Evolutionary conservation across 2,113 vertebrate species (phyloP).

Genomic region (Odobenus rosmarus): DNA sequence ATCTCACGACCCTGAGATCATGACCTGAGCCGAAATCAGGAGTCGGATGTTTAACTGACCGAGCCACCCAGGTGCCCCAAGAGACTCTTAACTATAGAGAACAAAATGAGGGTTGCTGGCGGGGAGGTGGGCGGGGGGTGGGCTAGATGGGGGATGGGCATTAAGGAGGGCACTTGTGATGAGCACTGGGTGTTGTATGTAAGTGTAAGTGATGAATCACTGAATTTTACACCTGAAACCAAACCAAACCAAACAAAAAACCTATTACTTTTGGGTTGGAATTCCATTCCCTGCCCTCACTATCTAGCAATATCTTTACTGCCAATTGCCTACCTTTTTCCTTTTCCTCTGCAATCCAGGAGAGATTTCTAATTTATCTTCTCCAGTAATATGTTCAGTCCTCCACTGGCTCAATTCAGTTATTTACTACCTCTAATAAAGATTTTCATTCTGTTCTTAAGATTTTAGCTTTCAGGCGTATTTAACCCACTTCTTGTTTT

Average conservation of each 20-base stretch:
- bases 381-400: background rate
- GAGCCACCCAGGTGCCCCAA: background rate
- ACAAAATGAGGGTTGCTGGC: background rate
- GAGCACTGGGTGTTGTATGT: background rate
- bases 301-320: background rate
- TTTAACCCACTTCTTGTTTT: slow-evolving; percentile 9
- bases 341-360: background rate
- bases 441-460: slow-evolving; percentile 46
- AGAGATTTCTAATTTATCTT: slow-evolving; percentile 47
- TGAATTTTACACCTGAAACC: background rate
- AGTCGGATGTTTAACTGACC: background rate
- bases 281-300: background rate
- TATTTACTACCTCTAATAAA: slow-evolving; percentile 26
- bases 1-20: background rate
- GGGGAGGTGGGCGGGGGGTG: background rate
- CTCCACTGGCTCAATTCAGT: background rate
- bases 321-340: background rate
- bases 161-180: background rate
- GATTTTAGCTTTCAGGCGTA: background rate
- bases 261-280: background rate
- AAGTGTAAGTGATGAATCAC: background rate
- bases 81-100: background rate
- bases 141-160: background rate
- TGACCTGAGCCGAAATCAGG: background rate
- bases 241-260: background rate